phyloP scores from a whole-genome alignment of 64 coral and sea anemone species.

The Acropora yongei region DNA sequence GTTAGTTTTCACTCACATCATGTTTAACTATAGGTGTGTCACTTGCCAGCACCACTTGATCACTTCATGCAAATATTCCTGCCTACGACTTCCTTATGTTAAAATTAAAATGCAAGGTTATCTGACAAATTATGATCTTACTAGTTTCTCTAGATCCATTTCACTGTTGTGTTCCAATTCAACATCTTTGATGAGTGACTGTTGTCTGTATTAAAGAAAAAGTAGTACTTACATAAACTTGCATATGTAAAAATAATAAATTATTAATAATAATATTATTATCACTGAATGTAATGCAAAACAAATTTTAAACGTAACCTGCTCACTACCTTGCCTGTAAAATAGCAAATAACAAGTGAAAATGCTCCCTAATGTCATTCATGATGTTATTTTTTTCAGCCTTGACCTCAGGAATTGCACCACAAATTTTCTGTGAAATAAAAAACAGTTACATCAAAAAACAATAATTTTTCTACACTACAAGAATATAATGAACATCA shows the following conservation, averaged over 20 bases:
- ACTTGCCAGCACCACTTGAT: no score
- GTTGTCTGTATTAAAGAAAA: not conserved
- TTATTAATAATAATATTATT: no score
- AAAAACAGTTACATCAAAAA: not conserved
- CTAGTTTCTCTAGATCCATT: slow-evolving; percentile 19
- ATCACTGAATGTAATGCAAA: no score
- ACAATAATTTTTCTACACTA: not conserved
- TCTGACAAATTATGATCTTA: not conserved
- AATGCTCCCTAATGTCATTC: slow-evolving; percentile 86
- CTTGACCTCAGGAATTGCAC: slow-evolving; percentile 54
- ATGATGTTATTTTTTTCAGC: slow-evolving; percentile 71
- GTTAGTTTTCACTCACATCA: no score
- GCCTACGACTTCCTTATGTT: no score
- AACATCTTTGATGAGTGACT: slow-evolving; percentile 43
- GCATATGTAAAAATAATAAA: no score
- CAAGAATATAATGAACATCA: not conserved
- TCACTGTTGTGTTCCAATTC: slow-evolving; percentile 18
- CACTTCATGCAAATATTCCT: no score
- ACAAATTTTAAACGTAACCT: not conserved
- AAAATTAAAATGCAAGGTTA: not conserved
- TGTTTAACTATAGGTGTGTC: no score
- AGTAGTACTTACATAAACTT: not conserved
- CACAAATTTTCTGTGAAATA: slow-evolving; percentile 74
- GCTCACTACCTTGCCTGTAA: slow-evolving; percentile 76
- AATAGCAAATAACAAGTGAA: slow-evolving; percentile 65